phyloP scores from a whole-genome alignment of 2,113 vertebrate genomes.

The Tragelaphus strepsiceros region DNA sequence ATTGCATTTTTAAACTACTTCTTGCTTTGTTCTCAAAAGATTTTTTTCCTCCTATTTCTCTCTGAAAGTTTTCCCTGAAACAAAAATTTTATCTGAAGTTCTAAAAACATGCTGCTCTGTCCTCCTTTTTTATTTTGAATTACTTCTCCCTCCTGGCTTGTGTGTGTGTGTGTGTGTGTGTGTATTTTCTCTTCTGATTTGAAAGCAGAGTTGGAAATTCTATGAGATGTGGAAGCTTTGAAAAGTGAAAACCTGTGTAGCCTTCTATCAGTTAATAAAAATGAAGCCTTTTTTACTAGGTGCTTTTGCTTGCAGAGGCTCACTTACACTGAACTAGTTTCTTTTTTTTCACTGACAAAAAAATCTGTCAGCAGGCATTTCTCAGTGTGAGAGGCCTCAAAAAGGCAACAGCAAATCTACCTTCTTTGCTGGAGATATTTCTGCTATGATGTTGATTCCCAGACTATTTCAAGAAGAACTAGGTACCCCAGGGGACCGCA shows the following conservation, averaged over 20 bases:
- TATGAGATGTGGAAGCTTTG: constrained; percentile 9
- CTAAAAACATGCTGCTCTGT: neutral
- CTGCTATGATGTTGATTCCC: neutral
- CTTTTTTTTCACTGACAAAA: neutral
- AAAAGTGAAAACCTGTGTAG: constrained; percentile 24
- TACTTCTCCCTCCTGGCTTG: neutral
- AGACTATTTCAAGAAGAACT: neutral
- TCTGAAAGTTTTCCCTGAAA: constrained; percentile 25
- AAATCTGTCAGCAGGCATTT: constrained; percentile 2
- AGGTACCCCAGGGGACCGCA: neutral
- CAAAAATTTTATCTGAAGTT: constrained; percentile 24
- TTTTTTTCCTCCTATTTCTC: neutral
- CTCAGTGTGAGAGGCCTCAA: constrained; percentile 6
- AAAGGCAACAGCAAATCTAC: constrained; percentile 5
- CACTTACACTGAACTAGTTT: neutral
- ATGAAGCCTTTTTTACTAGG: neutral
- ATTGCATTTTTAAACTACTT: neutral
- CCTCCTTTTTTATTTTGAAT: constrained; percentile 21
- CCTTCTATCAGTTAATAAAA: constrained; percentile 16
- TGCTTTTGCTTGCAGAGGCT: neutral
- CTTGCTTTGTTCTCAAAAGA: neutral
- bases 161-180: too few species aligned
- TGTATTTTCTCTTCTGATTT: neutral
- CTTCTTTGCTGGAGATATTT: neutral
- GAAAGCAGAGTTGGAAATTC: constrained; percentile 9